Evolutionary conservation across 2,888 invertebrate species (phyloP).

Genomic region (Ctena decussata): DNA sequence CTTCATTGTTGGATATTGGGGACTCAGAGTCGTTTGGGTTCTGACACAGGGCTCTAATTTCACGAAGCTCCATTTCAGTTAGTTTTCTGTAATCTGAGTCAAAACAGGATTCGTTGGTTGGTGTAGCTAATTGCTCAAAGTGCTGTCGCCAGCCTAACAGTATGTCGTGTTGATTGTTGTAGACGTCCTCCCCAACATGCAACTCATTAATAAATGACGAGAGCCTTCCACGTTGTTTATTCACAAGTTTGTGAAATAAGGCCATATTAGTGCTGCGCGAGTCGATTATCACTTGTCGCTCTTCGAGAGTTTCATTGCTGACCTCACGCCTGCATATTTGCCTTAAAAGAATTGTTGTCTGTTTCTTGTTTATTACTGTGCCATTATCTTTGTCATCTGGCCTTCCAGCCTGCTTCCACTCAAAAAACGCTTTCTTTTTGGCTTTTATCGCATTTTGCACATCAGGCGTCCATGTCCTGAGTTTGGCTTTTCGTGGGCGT

Average conservation of each 20-base stretch:
- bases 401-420: neutral
- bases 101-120: neutral
- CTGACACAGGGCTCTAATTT: neutral
- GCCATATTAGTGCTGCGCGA: neutral
- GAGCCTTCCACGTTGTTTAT: neutral
- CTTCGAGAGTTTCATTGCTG: neutral
- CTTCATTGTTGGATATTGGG: neutral
- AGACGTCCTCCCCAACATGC: neutral
- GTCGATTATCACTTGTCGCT: neutral
- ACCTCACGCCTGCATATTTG: neutral
- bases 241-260: conserved; percentile 3
- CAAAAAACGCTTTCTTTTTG: conserved; percentile 4
- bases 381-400: neutral
- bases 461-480: neutral
- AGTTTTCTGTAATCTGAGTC: neutral
- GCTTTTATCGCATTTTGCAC: neutral
- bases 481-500: neutral
- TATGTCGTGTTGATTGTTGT: neutral
- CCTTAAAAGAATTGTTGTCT: neutral
- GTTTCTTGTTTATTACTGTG: neutral
- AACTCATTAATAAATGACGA: neutral
- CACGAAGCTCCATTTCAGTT: neutral
- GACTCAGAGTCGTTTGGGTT: neutral
- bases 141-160: neutral
- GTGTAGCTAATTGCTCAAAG: neutral